phyloP scores from a whole-genome alignment of 2,888 invertebrate species.

The Ceriagrion tenellum region DNA sequence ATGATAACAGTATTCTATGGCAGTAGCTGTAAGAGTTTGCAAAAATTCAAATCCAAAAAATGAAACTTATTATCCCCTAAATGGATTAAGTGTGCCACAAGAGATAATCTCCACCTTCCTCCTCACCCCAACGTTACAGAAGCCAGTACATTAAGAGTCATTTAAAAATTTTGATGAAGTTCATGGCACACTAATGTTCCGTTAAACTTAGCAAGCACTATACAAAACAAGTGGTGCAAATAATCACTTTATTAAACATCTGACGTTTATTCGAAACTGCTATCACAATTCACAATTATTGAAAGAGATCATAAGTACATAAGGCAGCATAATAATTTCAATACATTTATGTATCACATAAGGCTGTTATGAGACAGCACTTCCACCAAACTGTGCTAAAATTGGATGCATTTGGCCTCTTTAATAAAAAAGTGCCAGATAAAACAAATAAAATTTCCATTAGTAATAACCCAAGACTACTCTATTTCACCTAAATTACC shows the following conservation, averaged over 20 bases:
- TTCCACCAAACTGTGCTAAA: not conserved
- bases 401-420: not conserved
- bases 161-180: no score
- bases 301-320: constrained; percentile 40
- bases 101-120: no score
- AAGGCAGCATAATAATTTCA: constrained; percentile 33
- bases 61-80: no score
- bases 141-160: no score
- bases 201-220: not conserved
- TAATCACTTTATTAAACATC: not conserved
- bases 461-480: not conserved
- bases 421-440: not conserved
- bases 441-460: not conserved
- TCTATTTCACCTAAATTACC: not conserved
- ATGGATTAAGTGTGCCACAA: no score
- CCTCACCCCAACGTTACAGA: no score
- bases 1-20: no score
- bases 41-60: no score
- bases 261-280: constrained; percentile 41
- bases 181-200: no score
- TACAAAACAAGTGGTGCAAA: not conserved
- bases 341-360: constrained; percentile 1
- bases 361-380: constrained; percentile 7
- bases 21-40: no score
- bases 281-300: constrained; percentile 48